Percentiles rank a stretch among this genome's conserved stretches.
These are phyloP conservation scores for Tangara arthus DNA, from an alignment of 2,797 vertebrate genomes.

Conservation along the genomic window DNA sequence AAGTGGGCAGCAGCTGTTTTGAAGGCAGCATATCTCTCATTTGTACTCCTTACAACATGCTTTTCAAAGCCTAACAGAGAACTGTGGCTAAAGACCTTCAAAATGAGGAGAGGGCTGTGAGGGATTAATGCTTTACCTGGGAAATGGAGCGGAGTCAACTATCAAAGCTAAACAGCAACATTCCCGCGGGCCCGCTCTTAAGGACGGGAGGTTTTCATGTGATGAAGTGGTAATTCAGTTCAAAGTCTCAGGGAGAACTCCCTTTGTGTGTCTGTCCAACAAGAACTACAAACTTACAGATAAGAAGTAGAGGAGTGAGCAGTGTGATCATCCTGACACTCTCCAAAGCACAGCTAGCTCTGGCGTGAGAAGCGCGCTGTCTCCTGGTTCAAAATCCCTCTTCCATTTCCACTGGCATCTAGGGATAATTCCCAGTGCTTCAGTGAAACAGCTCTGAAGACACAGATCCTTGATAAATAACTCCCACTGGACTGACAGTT, in stretches of 20 bases:
- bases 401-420: not conserved
- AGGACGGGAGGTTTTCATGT: constrained; percentile 23
- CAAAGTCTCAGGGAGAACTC: constrained; percentile 26
- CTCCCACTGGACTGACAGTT: not conserved
- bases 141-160: constrained; percentile 53
- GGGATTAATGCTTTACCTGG: constrained; percentile 54
- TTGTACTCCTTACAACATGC: constrained; percentile 18
- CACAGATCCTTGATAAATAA: not conserved
- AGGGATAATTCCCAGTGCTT: not conserved
- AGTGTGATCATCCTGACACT: not conserved
- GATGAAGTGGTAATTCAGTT: constrained; percentile 56
- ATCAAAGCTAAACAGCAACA: constrained; percentile 53
- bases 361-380: not conserved
- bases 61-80: constrained; percentile 43
- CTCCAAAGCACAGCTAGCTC: not conserved
- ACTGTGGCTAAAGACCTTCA: constrained; percentile 35
- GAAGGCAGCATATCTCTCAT: constrained; percentile 31
- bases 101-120: constrained; percentile 16
- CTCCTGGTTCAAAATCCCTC: not conserved
- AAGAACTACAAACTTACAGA: not conserved
- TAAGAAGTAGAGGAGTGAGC: not conserved
- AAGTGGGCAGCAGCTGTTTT: constrained; percentile 46
- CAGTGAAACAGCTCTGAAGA: not conserved
- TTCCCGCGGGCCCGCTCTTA: not conserved
- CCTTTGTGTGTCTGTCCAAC: not conserved